Percentiles rank a stretch among this genome's conserved stretches.
Conservation (phyloP, 2,797 vertebrate genomes). For the Lithobates sylvaticus region DNA sequence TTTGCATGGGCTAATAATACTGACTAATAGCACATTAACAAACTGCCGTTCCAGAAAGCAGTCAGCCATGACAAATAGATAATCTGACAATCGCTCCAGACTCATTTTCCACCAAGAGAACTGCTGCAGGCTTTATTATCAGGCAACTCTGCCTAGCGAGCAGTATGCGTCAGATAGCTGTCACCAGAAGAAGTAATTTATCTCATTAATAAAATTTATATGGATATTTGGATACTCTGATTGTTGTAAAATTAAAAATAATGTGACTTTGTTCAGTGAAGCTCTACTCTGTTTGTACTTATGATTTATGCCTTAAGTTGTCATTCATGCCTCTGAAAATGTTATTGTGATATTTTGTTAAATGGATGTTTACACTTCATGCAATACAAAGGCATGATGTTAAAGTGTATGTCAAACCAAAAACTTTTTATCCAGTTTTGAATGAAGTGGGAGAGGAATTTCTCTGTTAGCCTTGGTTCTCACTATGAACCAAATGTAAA, state of each 20-base stretch:
- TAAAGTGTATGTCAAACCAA: too few species aligned
- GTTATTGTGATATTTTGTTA: constrained; percentile 8
- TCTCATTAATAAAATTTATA: constrained; percentile 80
- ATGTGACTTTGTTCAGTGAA: constrained; percentile 60
- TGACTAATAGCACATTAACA: constrained; percentile 83
- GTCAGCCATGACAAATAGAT: constrained; percentile 81
- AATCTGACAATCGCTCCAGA: constrained; percentile 78
- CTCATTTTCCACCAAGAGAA: constrained; percentile 80
- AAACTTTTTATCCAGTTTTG: too few species aligned
- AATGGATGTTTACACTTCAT: constrained; percentile 5
- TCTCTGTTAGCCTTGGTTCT: too few species aligned
- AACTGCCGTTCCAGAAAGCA: constrained; percentile 79
- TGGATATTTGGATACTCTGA: constrained; percentile 71
- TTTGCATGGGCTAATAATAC: constrained; percentile 78
- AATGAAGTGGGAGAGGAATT: too few species aligned
- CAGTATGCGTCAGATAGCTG: constrained; percentile 62
- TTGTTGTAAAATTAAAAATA: constrained; percentile 70
- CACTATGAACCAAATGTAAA: too few species aligned
- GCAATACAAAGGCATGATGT: too few species aligned
- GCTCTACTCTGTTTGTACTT: constrained; percentile 66
- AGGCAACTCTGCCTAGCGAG: constrained; percentile 76
- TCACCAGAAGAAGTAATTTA: constrained; percentile 75
- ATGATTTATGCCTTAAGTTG: constrained; percentile 64
- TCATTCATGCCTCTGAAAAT: constrained; percentile 56
- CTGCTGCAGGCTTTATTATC: constrained; percentile 80